Base-by-base conservation (phyloP, 2,888 invertebrate species). In the Dorcus parallelipipedus region DNA sequence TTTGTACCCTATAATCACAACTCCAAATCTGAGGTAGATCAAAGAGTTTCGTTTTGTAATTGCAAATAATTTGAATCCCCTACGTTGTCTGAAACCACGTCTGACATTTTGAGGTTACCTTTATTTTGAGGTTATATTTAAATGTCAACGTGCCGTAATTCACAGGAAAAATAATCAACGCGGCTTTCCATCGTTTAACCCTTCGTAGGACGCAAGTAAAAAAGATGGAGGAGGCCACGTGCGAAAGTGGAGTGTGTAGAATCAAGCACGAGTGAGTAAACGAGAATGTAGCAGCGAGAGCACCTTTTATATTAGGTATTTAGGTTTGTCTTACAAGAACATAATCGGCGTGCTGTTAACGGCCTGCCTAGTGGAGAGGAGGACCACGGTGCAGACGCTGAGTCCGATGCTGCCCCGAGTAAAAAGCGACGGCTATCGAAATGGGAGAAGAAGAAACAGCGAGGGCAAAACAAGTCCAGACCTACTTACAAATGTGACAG, bases 381-480 rank as follows among this genome's bases (percentile, higher is more conserved):
- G 58, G 73, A 69, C 33, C 59, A 61, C 17, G 55, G 58, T 9
- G 8, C 14, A 2, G 20, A 14, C 20, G 49, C 56, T 48, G 53
- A 43, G 38, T 52, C 63, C 10, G 59, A 53, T 9, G 55, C 78
- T 55, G 76, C 79, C 3, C 64, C 69, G 2, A 56, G 63, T 2
- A 82, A 81, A 62, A 80, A 74, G 60, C 64, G 59, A 9, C 78
- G 73, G 58, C 61, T 72, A 4, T 70, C 72, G 0, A 74, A 72
- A 52, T 60, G 62, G 3, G 70, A 74, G 53, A 79, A 73, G 56
- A 80, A 77, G 48, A 83, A 83, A 63, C 71, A 79, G 2, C 79
- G 82, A 72, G 92, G 93, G 0, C 90, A 91, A 76, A 93, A 93
- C 74, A 93, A 93, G 78, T 81, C 86, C 1, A 82, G 93, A n/a